Evolutionary conservation across 1,140 invertebrate genomes (phyloP), one percentile per base, ranked within the genome.

Genomic region (Drosophila trapezifrons): DNA sequence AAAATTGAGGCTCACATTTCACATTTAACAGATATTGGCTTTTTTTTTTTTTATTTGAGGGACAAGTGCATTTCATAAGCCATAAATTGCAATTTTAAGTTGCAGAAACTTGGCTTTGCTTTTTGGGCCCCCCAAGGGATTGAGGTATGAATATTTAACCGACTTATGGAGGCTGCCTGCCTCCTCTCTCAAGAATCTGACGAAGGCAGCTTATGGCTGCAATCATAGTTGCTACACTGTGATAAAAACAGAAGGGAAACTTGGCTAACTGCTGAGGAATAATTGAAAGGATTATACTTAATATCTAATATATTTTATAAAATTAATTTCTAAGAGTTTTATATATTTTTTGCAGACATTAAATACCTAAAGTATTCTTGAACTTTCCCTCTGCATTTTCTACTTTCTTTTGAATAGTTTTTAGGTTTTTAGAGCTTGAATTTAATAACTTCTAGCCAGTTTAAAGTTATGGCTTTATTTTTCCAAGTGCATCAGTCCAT

Each of bases 1-100:
- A 20, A 40, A 25, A 67, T 49, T 51, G 65, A 45, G 59, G 18
- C 60, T 69, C 59, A 15, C 20, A 43, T 66, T 42, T 42, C 35
- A 20, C 60, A 63, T 42, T 63, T 40, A 54, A 52, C 37, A 42
- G 10, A 40, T 40, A 40, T 69, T 57, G 38, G 38, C 20, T 42
- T 15, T n/a, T 25, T 12, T 37, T 49, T 29, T 37, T 25, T 20
- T 17, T 4, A 12, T 20, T 17, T 45, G 40, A 42, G 25, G 29
- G 40, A 18, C 47, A 69, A 57, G 52, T 73, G 70, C 66, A 73
- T 73, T 74, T 75, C 72, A 49, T 40, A 52, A 73, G 57, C 69
- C 71, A 74, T 74, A 63, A 74, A 74, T 55, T 75, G 71, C 71
- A 63, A 49, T 64, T 75, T 74, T 74, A 37, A 51, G 63, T 74